These are phyloP conservation scores for Lampris incognitus DNA, from an alignment of 2,113 vertebrate species.

Conservation along the genomic window DNA sequence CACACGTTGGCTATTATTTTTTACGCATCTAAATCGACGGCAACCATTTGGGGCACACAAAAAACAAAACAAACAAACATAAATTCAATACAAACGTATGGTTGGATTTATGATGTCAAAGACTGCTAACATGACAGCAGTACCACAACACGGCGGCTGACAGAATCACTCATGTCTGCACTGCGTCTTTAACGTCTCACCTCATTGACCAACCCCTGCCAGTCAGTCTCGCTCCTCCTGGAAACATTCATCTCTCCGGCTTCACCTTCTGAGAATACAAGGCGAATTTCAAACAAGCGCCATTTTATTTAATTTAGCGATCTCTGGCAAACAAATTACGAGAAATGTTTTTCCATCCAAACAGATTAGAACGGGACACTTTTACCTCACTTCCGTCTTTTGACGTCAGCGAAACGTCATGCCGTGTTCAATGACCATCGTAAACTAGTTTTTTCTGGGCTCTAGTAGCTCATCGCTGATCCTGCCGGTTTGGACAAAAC, in stretches of 20 bases:
- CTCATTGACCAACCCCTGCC: conserved; percentile 93
- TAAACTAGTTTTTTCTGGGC: background rate
- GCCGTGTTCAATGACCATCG: conserved; percentile 41
- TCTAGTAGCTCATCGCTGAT: too few relatives aligned
- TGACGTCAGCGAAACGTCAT: conserved; percentile 40
- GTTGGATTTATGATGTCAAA: too few relatives aligned
- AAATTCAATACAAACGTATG: too few relatives aligned
- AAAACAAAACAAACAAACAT: too few relatives aligned
- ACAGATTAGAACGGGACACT: conserved; percentile 40
- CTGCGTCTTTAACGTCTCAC: conserved; percentile 79
- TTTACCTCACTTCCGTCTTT: conserved; percentile 59
- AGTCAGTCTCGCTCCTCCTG: conserved; percentile 89
- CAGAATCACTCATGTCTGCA: background rate
- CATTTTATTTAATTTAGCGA: background rate
- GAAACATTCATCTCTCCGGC: conserved; percentile 79
- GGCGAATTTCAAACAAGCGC: background rate
- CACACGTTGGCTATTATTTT: too few relatives aligned
- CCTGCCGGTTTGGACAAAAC: too few relatives aligned
- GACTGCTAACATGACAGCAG: too few relatives aligned
- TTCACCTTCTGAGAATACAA: background rate
- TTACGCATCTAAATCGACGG: too few relatives aligned
- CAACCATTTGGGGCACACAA: too few relatives aligned
- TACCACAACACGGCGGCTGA: too few relatives aligned
- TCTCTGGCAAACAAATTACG: background rate
- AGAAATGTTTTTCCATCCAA: conserved; percentile 27